Conservation (phyloP, 2,797 vertebrate species). For the Lophotriccus pileatus region DNA sequence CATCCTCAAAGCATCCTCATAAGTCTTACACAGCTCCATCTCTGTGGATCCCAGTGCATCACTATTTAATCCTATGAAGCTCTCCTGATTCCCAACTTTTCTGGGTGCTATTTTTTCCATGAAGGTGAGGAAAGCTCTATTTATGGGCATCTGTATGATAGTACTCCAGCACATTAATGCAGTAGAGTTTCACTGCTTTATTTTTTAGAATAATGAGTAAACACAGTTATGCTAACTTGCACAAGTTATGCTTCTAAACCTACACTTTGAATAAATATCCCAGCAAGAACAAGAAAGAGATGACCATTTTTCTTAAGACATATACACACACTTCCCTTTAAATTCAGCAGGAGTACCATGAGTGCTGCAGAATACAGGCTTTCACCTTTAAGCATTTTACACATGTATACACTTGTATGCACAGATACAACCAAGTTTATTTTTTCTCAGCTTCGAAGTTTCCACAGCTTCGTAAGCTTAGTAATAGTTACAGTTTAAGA, state of each 20-base stretch:
- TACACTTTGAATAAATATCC: background rate
- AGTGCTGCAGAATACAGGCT: background rate
- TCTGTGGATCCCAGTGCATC: background rate
- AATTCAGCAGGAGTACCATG: background rate
- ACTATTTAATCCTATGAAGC: background rate
- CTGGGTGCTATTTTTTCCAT: background rate
- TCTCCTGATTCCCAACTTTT: background rate
- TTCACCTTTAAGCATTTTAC: background rate
- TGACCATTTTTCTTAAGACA: background rate
- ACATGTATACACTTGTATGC: background rate
- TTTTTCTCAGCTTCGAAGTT: background rate
- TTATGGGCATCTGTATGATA: background rate
- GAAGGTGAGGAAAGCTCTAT: background rate
- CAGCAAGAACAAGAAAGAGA: fast-evolving
- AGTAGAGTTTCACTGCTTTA: background rate
- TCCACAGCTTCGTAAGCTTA: background rate
- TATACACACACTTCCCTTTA: background rate
- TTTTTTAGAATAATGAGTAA: background rate
- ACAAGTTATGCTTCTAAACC: background rate
- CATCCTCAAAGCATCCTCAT: background rate
- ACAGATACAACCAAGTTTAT: background rate
- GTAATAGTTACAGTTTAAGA: background rate
- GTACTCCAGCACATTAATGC: background rate
- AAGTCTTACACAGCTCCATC: background rate
- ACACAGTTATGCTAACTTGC: background rate